Percentiles rank a stretch among this genome's conserved stretches.
Evolutionary conservation across 2,888 invertebrate genomes (phyloP).

Genomic region (Acrocyrtus sp.): DNA sequence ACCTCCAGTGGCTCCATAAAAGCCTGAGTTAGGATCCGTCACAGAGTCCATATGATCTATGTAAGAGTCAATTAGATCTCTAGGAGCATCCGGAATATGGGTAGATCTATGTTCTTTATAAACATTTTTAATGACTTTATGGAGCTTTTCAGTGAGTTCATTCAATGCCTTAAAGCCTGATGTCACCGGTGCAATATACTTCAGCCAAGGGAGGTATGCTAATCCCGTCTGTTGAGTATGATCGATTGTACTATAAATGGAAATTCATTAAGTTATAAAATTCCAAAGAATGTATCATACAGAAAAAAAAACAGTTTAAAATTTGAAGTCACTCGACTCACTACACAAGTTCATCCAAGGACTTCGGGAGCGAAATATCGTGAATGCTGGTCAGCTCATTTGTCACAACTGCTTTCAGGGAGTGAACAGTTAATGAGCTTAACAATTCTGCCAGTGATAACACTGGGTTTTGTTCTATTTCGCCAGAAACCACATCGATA

Average conservation of each 20-base stretch:
- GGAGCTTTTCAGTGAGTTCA: not conserved
- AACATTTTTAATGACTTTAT: conserved; percentile 24
- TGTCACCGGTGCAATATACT: conserved; percentile 36
- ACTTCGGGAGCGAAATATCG: not conserved
- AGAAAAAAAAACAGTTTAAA: too few relatives aligned
- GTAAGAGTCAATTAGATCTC: conserved; percentile 50
- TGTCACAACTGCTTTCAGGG: not conserved
- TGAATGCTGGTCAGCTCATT: not conserved
- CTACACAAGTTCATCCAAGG: not conserved
- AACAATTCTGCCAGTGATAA: not conserved
- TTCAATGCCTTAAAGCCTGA: conserved; percentile 38
- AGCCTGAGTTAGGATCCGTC: conserved; percentile 41
- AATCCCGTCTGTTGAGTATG: conserved; percentile 18
- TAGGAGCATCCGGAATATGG: conserved; percentile 11
- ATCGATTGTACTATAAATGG: too few relatives aligned
- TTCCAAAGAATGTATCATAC: too few relatives aligned
- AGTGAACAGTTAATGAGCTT: not conserved
- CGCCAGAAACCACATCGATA: too few relatives aligned
- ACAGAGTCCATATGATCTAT: conserved; percentile 37
- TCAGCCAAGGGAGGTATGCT: conserved; percentile 46
- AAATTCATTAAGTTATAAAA: too few relatives aligned
- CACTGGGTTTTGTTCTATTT: not conserved
- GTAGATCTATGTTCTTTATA: conserved; percentile 20
- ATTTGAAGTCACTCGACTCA: too few relatives aligned
- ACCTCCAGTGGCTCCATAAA: conserved; percentile 50